phyloP scores from a whole-genome alignment of 2,113 vertebrate species.

The Geococcyx californianus region DNA sequence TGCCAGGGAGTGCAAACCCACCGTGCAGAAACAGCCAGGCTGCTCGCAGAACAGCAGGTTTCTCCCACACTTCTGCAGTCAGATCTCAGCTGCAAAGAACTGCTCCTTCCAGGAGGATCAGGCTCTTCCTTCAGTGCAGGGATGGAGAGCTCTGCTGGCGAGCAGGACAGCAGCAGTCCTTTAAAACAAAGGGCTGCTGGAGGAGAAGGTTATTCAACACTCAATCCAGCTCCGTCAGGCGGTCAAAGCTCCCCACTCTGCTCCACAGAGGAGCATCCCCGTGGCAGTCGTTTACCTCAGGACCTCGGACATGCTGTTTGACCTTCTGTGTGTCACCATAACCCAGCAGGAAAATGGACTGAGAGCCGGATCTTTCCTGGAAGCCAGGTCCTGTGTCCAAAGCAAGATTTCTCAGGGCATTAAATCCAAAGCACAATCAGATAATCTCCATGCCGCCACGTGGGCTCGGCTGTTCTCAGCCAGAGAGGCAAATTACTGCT shows the following conservation, averaged over 20 bases:
- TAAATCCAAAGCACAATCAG: slow-evolving; percentile 14
- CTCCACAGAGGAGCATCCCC: neutral
- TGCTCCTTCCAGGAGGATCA: neutral
- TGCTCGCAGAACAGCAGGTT: neutral
- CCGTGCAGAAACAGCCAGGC: neutral
- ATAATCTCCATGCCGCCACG: neutral
- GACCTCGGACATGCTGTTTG: neutral
- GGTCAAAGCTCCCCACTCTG: neutral
- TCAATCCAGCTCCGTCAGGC: neutral
- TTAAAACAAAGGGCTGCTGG: neutral
- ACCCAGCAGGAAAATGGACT: neutral
- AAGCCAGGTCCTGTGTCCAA: neutral
- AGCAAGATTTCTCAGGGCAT: neutral
- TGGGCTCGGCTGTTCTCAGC: neutral
- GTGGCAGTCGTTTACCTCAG: fast-evolving
- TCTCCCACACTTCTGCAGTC: neutral
- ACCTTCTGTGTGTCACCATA: neutral
- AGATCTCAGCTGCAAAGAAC: neutral
- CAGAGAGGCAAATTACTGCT: neutral
- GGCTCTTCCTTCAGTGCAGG: fast-evolving
- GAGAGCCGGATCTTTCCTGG: neutral
- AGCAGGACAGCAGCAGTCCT: neutral
- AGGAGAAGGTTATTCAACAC: neutral
- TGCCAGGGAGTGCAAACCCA: neutral
- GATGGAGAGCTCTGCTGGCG: neutral